Percentiles rank a stretch among this genome's conserved stretches.
Conservation (phyloP, 2,797 vertebrate genomes). For the Uromys caudimaculatus region DNA sequence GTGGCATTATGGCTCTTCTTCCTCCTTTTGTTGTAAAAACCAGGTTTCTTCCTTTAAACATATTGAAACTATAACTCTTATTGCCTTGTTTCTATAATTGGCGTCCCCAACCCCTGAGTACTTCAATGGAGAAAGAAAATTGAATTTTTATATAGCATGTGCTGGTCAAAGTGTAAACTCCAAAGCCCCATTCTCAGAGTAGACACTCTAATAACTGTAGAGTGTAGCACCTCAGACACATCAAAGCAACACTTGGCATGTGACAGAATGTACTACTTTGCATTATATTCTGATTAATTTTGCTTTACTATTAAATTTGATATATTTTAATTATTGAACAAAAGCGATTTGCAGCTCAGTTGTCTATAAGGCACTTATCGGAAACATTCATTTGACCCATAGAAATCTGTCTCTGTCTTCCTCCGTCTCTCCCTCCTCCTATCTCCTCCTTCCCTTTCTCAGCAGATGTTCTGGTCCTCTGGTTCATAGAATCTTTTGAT, state of each 20-base stretch:
- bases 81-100: not conserved
- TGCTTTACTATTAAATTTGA: not conserved
- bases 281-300: not conserved
- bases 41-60: not conserved
- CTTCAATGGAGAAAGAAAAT: constrained; percentile 40
- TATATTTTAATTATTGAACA: not conserved
- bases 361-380: not conserved
- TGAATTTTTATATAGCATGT: not conserved
- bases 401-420: not conserved
- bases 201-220: not conserved
- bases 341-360: not conserved
- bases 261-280: constrained; percentile 4
- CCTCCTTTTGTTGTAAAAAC: not conserved
- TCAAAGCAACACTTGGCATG: constrained; percentile 34
- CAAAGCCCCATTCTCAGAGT: not conserved
- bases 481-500: not conserved
- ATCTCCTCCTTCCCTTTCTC: not conserved
- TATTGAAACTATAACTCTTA: not conserved
- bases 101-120: not conserved
- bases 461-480: not conserved
- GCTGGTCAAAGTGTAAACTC: not conserved
- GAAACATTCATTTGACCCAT: not conserved
- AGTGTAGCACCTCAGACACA: not conserved
- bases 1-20: not conserved
- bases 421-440: not conserved